Percentiles rank a stretch among this genome's conserved stretches.
Conservation (phyloP, 2,888 invertebrate species). For the Ormyrus rosae region DNA sequence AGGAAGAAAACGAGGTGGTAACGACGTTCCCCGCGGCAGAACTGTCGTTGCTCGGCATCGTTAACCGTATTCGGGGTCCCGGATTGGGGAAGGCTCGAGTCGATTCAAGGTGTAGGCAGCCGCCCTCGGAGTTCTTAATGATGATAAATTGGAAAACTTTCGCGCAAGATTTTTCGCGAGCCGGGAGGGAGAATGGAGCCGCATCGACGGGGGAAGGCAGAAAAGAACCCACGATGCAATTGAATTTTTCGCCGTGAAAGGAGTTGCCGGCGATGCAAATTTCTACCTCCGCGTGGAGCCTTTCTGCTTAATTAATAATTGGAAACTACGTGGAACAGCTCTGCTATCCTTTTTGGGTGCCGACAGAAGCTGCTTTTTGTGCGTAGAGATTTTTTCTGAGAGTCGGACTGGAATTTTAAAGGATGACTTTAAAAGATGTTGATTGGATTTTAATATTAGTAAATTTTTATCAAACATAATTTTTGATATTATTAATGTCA, state of each 20-base stretch:
- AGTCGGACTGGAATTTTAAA: no score
- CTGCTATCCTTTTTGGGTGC: neutral
- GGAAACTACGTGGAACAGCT: neutral
- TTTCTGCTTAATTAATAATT: slow-evolving; percentile 42
- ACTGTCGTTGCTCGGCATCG: slow-evolving; percentile 50
- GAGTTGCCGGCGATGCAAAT: slow-evolving; percentile 38
- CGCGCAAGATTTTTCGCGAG: slow-evolving; percentile 44
- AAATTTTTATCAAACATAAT: no score
- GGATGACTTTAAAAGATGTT: no score
- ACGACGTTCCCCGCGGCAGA: slow-evolving; percentile 52
- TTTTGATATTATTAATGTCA: no score
- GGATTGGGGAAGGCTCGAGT: slow-evolving; percentile 57
- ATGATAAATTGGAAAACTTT: slow-evolving; percentile 63
- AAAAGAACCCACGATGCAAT: slow-evolving; percentile 20
- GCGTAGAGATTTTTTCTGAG: no score
- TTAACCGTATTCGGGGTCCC: slow-evolving; percentile 56
- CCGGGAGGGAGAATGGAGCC: neutral
- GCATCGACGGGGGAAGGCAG: neutral
- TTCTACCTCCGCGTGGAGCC: slow-evolving; percentile 1
- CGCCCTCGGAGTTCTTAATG: slow-evolving; percentile 57
- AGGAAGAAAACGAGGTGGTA: slow-evolving; percentile 45
- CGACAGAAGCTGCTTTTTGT: neutral
- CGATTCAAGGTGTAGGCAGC: slow-evolving; percentile 51
- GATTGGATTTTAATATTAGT: no score
- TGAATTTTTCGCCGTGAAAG: slow-evolving; percentile 41